Percentiles rank a stretch among this genome's conserved stretches.
Conservation (phyloP, 1,140 invertebrate species). For the Papilio dardanus region DNA sequence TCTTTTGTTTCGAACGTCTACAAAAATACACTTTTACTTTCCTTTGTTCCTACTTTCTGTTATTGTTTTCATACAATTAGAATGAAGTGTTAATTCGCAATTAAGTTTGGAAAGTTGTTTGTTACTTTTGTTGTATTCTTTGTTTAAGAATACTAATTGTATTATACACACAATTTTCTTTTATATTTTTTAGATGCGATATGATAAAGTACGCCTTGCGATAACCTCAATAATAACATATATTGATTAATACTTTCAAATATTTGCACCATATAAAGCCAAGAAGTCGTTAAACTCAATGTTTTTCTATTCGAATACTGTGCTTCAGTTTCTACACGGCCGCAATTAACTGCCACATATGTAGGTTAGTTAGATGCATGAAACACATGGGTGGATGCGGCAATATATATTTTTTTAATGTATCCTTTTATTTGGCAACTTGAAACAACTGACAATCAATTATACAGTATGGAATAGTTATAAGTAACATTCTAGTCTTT, state of each 20-base stretch:
- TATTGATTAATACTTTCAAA: constrained; percentile 12
- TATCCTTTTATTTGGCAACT: not conserved
- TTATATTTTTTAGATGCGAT: not conserved
- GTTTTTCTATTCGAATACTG: constrained; percentile 30
- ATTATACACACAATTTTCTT: not conserved
- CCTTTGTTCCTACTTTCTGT: not conserved
- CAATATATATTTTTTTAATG: not conserved
- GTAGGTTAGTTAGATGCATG: constrained; percentile 29
- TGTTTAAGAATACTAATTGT: not conserved
- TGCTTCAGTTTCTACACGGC: constrained; percentile 35
- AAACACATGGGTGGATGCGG: constrained; percentile 18
- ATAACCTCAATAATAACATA: not conserved
- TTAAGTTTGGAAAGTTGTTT: not conserved
- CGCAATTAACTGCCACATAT: constrained; percentile 29
- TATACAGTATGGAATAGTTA: no score
- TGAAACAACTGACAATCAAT: no score
- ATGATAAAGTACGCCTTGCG: not conserved
- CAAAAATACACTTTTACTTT: not conserved
- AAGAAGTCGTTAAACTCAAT: constrained; percentile 35
- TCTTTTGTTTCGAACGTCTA: not conserved
- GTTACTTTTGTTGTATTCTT: not conserved
- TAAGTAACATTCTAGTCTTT: not conserved
- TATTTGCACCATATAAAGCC: constrained; percentile 15
- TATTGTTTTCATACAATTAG: not conserved
- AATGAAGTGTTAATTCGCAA: not conserved